Conservation (phyloP, 1,140 invertebrate species). For the Drosophila nigromelanica region DNA sequence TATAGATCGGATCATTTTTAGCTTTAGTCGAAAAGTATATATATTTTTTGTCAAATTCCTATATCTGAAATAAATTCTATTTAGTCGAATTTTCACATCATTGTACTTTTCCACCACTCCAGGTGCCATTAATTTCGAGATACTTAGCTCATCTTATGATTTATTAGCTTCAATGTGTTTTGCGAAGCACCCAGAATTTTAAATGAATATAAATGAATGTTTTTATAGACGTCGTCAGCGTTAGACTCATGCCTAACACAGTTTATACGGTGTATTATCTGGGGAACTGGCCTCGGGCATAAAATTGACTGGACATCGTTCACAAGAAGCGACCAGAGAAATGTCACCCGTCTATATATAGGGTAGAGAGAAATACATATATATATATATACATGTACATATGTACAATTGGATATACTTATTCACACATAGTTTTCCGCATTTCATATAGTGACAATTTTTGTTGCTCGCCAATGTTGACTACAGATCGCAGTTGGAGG, state of each 20-base stretch:
- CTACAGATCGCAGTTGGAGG: constrained; percentile 47
- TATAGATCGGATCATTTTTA: too few relatives aligned
- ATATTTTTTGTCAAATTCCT: not conserved
- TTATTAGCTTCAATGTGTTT: constrained; percentile 44
- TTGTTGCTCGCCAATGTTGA: constrained; percentile 57
- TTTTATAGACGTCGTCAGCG: constrained; percentile 39
- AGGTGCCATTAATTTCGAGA: constrained; percentile 43
- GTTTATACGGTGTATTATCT: constrained; percentile 40
- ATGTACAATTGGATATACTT: constrained; percentile 39
- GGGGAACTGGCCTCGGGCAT: constrained; percentile 48
- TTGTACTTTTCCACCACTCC: constrained; percentile 1
- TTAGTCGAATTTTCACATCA: not conserved
- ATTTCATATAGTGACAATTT: constrained; percentile 77
- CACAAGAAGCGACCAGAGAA: constrained; percentile 51
- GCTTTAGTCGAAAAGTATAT: too few relatives aligned
- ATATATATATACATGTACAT: constrained; percentile 15
- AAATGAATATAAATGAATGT: constrained; percentile 46
- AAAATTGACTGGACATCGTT: constrained; percentile 76
- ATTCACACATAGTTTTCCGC: constrained; percentile 78
- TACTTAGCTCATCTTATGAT: constrained; percentile 48
- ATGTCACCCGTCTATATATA: constrained; percentile 77
- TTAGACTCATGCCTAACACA: constrained; percentile 5
- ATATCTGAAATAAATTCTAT: not conserved
- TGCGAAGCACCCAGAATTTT: constrained; percentile 20
- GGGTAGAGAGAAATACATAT: constrained; percentile 29